Percentiles rank a stretch among this genome's conserved stretches.
Evolutionary conservation across 1,140 invertebrate species (phyloP).

Genomic region (Psilanteris sp.): DNA sequence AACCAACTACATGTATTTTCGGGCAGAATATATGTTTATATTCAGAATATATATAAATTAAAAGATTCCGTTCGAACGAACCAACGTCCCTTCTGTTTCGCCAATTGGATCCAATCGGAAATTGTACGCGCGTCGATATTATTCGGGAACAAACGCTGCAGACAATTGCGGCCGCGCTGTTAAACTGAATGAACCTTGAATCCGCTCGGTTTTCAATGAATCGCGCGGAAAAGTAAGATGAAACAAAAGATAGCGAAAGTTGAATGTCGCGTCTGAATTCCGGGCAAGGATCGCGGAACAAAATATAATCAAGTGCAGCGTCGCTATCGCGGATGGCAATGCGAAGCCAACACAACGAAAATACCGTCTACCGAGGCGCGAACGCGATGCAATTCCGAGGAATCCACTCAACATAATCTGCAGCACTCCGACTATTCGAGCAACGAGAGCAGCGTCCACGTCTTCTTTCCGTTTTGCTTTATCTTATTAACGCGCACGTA

Average conservation of each 20-base stretch:
- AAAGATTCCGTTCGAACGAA: too few species aligned
- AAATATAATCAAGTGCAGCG: conserved; percentile 55
- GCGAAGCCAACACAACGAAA: conserved; percentile 38
- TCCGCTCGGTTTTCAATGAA: conserved; percentile 5
- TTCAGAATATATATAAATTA: too few species aligned
- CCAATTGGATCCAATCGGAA: too few species aligned
- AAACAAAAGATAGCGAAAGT: conserved; percentile 31
- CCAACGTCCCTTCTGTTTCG: too few species aligned
- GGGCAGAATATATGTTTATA: too few species aligned
- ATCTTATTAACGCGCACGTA: conserved; percentile 61
- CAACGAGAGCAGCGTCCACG: conserved; percentile 42
- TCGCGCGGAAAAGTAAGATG: conserved; percentile 19
- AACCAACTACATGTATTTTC: too few species aligned
- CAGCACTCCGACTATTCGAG: conserved; percentile 45
- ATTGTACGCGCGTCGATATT: too few species aligned
- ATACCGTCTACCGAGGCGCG: conserved; percentile 43
- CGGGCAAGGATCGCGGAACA: conserved; percentile 36
- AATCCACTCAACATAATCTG: conserved; percentile 74
- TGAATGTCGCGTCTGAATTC: conserved; percentile 34
- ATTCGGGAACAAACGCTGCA: too few species aligned
- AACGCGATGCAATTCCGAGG: conserved; percentile 68
- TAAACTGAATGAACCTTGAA: conserved; percentile 7
- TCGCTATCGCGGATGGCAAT: conserved; percentile 40
- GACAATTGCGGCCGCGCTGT: neutral
- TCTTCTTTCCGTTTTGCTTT: conserved; percentile 59